Percentiles rank a stretch among this genome's conserved stretches.
Conservation (phyloP, 1,140 invertebrate species). For the Temnothorax curvispinosus region DNA sequence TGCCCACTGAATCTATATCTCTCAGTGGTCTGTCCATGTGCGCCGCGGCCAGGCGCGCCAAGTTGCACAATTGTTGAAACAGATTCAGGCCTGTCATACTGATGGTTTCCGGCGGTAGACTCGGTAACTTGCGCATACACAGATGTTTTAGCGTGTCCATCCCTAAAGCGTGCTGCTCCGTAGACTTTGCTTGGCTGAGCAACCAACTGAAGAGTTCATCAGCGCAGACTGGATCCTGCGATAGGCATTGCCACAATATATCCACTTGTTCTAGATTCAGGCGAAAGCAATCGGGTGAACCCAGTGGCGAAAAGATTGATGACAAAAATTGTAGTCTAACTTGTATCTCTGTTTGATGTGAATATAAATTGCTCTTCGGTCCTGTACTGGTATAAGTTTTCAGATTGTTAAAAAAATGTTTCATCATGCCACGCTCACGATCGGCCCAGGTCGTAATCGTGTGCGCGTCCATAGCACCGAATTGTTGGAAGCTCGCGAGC, state of each 20-base stretch:
- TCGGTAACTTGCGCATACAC: conserved; percentile 95
- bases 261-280: conserved; percentile 96
- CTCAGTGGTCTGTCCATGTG: conserved; percentile 86
- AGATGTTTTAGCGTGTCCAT: conserved; percentile 94
- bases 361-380: conserved; percentile 88
- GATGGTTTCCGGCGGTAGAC: conserved; percentile 93
- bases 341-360: conserved; percentile 95
- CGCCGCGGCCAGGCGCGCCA: conserved; percentile 90
- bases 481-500: conserved; percentile 96
- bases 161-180: conserved; percentile 96
- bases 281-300: conserved; percentile 95
- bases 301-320: conserved; percentile 95
- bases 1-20: conserved; percentile 89
- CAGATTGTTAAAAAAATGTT: conserved; percentile 95
- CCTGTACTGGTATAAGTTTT: conserved; percentile 87
- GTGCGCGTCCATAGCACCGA: conserved; percentile 93
- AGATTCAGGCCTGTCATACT: conserved; percentile 96
- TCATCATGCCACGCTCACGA: conserved; percentile 95
- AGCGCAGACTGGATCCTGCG: conserved; percentile 92
- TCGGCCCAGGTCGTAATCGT: conserved; percentile 96
- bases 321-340: conserved; percentile 96
- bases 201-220: conserved; percentile 98
- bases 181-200: conserved; percentile 94
- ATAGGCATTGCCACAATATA: conserved; percentile 95
- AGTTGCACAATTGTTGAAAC: conserved; percentile 95